Conservation (phyloP, 2,113 vertebrate species). For the Myanophis thanlyinensis region DNA sequence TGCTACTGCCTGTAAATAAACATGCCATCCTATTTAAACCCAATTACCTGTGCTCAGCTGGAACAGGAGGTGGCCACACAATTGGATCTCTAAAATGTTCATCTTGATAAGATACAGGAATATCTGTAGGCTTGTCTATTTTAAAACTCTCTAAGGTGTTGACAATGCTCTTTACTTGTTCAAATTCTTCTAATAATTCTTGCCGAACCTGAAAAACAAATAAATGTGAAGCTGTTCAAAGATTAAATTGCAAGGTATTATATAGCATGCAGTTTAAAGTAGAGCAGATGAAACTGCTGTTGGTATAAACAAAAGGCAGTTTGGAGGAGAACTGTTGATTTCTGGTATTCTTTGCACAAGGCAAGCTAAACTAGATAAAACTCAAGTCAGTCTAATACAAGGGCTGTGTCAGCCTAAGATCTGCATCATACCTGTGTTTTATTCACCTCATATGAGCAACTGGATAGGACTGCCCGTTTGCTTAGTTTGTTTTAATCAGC, state of each 20-base stretch:
- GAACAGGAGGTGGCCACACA: conserved; percentile 94
- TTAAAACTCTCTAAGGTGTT: conserved; percentile 92
- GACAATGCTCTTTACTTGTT: conserved; percentile 91
- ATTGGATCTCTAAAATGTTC: conserved; percentile 81
- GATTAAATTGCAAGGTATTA: background rate
- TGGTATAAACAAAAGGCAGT: background rate
- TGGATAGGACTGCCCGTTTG: background rate
- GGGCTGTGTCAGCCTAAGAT: background rate
- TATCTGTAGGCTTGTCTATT: conserved; percentile 84
- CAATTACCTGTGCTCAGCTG: conserved; percentile 91
- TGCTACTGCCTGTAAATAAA: background rate
- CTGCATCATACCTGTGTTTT: background rate
- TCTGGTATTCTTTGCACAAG: background rate
- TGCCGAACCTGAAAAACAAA: conserved; percentile 81
- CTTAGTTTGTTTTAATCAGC: background rate
- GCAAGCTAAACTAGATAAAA: background rate
- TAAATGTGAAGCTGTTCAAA: background rate
- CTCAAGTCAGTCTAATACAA: background rate
- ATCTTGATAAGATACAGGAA: conserved; percentile 78
- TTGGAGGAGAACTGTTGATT: background rate
- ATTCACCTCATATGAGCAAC: background rate
- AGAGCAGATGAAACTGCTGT: background rate
- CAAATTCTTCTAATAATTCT: conserved; percentile 90
- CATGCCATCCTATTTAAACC: background rate
- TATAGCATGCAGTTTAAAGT: background rate